Evolutionary conservation across 2,113 vertebrate genomes (phyloP), one percentile per base, ranked within the genome.

Genomic region (Antechinus stuartii): DNA sequence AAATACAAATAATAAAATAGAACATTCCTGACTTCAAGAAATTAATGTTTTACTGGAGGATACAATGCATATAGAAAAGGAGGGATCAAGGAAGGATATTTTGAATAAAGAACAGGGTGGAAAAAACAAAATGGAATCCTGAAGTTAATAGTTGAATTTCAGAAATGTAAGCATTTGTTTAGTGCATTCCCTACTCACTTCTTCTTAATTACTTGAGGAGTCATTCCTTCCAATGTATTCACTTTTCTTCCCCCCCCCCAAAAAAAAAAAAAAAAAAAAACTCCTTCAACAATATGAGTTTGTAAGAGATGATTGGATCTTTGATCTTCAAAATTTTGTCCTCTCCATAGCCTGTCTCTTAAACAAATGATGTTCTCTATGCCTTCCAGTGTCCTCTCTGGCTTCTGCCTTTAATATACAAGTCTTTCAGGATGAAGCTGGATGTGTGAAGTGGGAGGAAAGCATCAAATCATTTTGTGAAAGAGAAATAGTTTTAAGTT

Each of bases 61-160:
- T 42, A 42, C n/a, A 23, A 42, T 42, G 16, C 19, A 42, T 84
- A 23, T 5, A 84, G 19, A 42, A 42, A 42, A 42, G 19, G 7
- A 42, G n/a, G n/a, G 68, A 84, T 5, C 16, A 42, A 84, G 68
- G n/a, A 42, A 42, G 2, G 68, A 84, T 42, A 2, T 42, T 42
- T 84, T 84, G n/a, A 25, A 50, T 27, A 68, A n/a, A 61, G 25
- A 93, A 56, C 22, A 91, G 30, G 27, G 0, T 90, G 25, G 93
- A 95, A 89, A 54, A 90, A 91, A 52, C 90, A 76, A 95, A 96
- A 56, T 94, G 56, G 89, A 89, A 42, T 0, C 24, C 35, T 93
- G 27, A 49, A 84, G 35, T 54, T 47, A 27, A 53, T 53, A 8
- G 0, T 27, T 19, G 16, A 54, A 90, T 46, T 91, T 14, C 35